Evolutionary conservation across 2,888 invertebrate genomes (phyloP), one percentile per base, ranked within the genome.

Genomic region (Trachelus iudaicus): DNA sequence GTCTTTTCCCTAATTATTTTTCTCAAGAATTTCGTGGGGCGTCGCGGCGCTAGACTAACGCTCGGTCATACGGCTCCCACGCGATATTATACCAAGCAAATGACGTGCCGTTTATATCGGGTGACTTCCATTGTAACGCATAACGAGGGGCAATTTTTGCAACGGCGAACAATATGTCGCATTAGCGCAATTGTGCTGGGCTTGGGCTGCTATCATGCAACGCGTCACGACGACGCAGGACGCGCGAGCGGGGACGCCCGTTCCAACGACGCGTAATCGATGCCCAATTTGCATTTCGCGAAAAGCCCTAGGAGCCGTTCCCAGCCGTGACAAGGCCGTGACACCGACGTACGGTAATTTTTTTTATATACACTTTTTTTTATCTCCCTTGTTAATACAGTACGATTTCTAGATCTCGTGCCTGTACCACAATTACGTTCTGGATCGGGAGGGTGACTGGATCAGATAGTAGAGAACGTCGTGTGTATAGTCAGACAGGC

Each of bases 61-160:
- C 56, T 56, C 56, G 23, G 9, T 56, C 56, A 1, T 23, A 23
- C 23, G 23, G 23, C 23, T 23, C 12, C 33, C 71, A 33, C 71
- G 71, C 31, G 31, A 34, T 34, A 71, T 71, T 34, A 71, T 31
- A 71, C 13, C 71, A 23, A 33, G 71, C 71, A 71, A 71, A 71
- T 71, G 71, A 34, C 71, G 12, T 31, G 9, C 71, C 71, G 34
- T 71, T 88, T 88, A 88, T 89, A 82, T 83, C 73, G 81, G 74
- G 37, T 34, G 74, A 34, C 37, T 35, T 34, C 74, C 74, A 74
- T 74, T 74, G 74, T 74, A 74, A 34, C 83, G 80, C 75, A 83
- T 91, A 91, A 91, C 91, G 89, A 90, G 89, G 87, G 86, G 85
- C 89, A 90, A 90, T 91, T 91, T 91, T 91, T 91, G 82, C 87